A percentile compares a stretch with the other conserved stretches of the same genome.
These are phyloP conservation scores for Nannoperca obscura DNA, from an alignment of 2,797 vertebrate genomes.

Conservation along the genomic window DNA sequence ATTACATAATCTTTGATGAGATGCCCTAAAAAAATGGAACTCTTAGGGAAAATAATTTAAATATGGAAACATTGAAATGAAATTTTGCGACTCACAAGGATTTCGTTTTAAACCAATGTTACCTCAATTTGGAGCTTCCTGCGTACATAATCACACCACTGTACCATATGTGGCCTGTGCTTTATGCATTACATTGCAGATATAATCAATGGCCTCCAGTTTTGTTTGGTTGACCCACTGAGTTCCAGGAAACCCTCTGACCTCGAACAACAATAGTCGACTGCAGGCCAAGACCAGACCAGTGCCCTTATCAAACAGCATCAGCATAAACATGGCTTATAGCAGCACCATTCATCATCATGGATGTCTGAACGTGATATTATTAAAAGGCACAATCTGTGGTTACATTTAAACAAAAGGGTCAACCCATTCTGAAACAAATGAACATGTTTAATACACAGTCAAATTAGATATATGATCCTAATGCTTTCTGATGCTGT, in stretches of 20 bases:
- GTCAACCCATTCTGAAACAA: neutral
- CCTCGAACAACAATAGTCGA: conserved; percentile 59
- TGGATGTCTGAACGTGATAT: conserved; percentile 6
- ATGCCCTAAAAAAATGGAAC: neutral
- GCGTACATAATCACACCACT: neutral
- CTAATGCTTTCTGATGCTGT: neutral
- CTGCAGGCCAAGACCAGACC: conserved; percentile 30
- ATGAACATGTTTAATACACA: neutral
- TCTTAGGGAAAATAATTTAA: neutral
- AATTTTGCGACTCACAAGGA: neutral
- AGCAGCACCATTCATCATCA: conserved; percentile 35
- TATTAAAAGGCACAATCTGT: neutral
- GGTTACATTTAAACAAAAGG: conserved; percentile 13
- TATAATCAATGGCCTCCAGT: conserved; percentile 51
- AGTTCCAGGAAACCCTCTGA: conserved; percentile 45
- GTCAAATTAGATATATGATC: neutral
- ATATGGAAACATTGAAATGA: neutral
- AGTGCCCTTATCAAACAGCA: conserved; percentile 18
- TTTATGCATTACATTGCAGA: neutral
- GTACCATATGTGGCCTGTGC: neutral
- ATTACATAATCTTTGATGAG: neutral
- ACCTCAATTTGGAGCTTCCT: conserved; percentile 4
- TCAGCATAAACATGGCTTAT: conserved; percentile 30
- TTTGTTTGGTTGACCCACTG: conserved; percentile 50
- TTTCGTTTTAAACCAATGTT: neutral